These are phyloP conservation scores for Lymantria monacha DNA, from an alignment of 2,888 invertebrate species.

Conservation along the genomic window DNA sequence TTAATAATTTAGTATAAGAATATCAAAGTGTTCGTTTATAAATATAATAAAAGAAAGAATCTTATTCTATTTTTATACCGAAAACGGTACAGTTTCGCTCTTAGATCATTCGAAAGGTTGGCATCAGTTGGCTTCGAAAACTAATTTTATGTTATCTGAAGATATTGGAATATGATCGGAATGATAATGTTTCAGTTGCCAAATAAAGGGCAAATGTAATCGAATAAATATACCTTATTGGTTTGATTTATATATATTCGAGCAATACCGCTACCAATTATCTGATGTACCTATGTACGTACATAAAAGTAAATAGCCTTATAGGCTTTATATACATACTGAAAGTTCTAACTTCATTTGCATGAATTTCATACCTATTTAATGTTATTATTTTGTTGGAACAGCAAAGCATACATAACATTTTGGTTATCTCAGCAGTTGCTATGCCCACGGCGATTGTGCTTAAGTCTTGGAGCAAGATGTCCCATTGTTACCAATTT, in stretches of 20 bases:
- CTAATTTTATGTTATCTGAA: constrained; percentile 13
- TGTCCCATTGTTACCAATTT: no score
- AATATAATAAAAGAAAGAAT: no score
- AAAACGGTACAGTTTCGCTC: constrained; percentile 4
- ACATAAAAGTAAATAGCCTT: not conserved
- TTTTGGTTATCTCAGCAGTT: no score
- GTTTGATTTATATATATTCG: constrained; percentile 3
- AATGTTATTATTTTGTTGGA: no score
- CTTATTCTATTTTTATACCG: no score
- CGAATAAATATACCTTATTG: constrained; percentile 1
- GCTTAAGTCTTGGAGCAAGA: no score
- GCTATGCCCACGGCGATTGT: no score
- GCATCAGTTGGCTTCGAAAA: constrained; percentile 1
- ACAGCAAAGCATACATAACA: no score
- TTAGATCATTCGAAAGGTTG: constrained; percentile 8
- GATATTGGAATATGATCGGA: constrained; percentile 16
- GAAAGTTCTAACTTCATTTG: no score
- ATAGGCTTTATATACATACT: not conserved
- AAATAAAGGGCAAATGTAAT: constrained; percentile 14
- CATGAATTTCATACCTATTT: no score
- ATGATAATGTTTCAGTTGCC: constrained; percentile 12
- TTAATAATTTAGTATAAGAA: no score
- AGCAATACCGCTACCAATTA: not conserved
- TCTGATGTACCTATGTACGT: not conserved
- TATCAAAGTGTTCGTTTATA: no score